Base-by-base conservation (phyloP, 2,888 invertebrate species). In the Hoplodrina blanda region DNA sequence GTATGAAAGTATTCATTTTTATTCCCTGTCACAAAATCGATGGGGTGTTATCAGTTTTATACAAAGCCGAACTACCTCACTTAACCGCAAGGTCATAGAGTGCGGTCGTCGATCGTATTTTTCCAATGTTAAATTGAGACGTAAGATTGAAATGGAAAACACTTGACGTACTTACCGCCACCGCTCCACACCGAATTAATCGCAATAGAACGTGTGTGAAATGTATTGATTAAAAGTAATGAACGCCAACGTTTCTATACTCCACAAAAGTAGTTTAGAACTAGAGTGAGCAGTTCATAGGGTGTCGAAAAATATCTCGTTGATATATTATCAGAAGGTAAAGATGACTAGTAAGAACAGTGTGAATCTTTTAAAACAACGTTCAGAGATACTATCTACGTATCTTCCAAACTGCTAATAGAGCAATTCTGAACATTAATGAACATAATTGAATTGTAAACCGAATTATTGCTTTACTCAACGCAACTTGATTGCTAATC, bases 401-500 rank as follows among this genome's bases (percentile, higher is more conserved):
- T 30, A 11, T 13, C 10, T 25, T 46, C 17, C 17, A 44, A 69
- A 46, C n/a, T n/a, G 0, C 49, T 4, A 30, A 50, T 17, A 17
- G 7, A 49, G 15, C 59, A 25, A 55, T 33, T 55, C 25, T n/a
- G 11, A 44, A 52, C 25, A 50, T 33, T 53, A 20, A 49, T 33
- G 7, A 49, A 25, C 37, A 7, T 17, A 41, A 46, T 41, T 71
- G n/a, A 46, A 46, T 71, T 56, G 46, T 61, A 60, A 54, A 60
- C 37, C 20, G 15, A 55, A 49, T 78, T 30, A 56, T 78, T 71
- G 52, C 46, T 60, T 52, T 17, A 25, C 54, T 33, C 41, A 15
- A 44, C 19, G 37, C 52, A 20, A 20, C 59, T 44, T 73, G 46
- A 73, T 73, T 69, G 70, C 41, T 69, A 69, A 73, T 73, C 54